These are phyloP conservation scores for Syngnathus scovelli DNA, from an alignment of 2,113 vertebrate genomes.

Conservation along the genomic window DNA sequence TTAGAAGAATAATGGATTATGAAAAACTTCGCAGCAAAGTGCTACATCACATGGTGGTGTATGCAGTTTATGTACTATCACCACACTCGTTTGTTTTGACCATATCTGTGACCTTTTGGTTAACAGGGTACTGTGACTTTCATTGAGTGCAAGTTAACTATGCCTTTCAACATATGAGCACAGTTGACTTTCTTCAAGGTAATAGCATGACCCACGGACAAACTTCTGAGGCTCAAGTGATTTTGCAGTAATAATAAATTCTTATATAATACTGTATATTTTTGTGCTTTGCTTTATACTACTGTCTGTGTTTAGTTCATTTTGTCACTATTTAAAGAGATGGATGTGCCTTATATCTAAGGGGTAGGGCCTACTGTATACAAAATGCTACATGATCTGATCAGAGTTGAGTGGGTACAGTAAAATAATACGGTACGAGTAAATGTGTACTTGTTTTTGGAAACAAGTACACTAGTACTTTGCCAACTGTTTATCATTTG, in stretches of 20 bases:
- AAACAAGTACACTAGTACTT: too few relatives aligned
- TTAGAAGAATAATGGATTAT: background rate
- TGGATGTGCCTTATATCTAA: too few relatives aligned
- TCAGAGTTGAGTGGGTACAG: too few relatives aligned
- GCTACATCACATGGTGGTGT: background rate
- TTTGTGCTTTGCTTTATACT: background rate
- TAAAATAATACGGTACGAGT: too few relatives aligned
- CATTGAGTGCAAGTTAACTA: background rate
- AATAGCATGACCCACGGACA: background rate
- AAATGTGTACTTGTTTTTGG: too few relatives aligned
- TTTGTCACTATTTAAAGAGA: too few relatives aligned
- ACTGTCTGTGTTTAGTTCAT: background rate
- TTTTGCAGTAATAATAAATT: background rate
- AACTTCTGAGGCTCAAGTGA: too few relatives aligned
- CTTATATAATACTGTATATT: background rate
- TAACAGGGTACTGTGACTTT: conserved; percentile 6
- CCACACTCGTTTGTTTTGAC: conserved; percentile 6
- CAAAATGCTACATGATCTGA: too few relatives aligned
- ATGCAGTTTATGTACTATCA: background rate
- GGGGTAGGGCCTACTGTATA: too few relatives aligned
- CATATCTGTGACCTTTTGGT: conserved; percentile 7
- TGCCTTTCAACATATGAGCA: background rate
- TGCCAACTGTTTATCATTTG: too few relatives aligned
- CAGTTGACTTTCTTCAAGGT: background rate
- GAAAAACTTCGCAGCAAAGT: background rate